Percentiles rank a stretch among this genome's conserved stretches.
Conservation (phyloP, 2,797 vertebrate genomes). For the Rhinogobio ventralis region DNA sequence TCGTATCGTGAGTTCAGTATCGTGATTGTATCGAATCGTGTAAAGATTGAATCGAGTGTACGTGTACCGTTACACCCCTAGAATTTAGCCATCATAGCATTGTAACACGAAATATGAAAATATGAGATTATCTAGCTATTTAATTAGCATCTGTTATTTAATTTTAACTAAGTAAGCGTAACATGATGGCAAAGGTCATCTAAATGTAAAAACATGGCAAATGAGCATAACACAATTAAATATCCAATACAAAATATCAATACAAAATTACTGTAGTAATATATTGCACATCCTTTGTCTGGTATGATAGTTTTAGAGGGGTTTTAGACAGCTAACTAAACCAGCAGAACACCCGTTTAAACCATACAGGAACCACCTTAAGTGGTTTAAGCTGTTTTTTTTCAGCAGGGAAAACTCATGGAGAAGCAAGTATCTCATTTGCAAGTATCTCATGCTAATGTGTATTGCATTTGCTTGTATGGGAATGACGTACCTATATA, state of each 20-base stretch:
- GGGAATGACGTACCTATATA: neutral
- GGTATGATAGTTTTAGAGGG: neutral
- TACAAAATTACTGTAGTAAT: neutral
- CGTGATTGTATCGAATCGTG: too few species aligned
- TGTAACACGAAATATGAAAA: neutral
- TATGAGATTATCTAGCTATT: neutral
- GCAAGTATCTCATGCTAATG: too few species aligned
- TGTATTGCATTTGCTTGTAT: neutral
- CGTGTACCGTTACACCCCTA: too few species aligned
- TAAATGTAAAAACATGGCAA: neutral
- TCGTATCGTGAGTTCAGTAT: too few species aligned
- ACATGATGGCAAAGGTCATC: neutral
- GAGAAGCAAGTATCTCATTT: neutral
- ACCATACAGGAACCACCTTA: neutral
- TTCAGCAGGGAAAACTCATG: neutral
- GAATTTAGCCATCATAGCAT: too few species aligned
- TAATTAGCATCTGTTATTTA: neutral
- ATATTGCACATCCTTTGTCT: neutral
- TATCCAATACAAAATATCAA: neutral
- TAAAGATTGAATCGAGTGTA: too few species aligned
- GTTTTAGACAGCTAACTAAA: neutral
- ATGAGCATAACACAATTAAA: neutral
- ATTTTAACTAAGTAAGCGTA: too few species aligned
- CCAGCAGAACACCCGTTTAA: neutral
- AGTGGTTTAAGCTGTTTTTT: neutral